These are phyloP conservation scores for Pseudopipra pipra DNA, from an alignment of 2,113 vertebrate genomes.

Conservation along the genomic window DNA sequence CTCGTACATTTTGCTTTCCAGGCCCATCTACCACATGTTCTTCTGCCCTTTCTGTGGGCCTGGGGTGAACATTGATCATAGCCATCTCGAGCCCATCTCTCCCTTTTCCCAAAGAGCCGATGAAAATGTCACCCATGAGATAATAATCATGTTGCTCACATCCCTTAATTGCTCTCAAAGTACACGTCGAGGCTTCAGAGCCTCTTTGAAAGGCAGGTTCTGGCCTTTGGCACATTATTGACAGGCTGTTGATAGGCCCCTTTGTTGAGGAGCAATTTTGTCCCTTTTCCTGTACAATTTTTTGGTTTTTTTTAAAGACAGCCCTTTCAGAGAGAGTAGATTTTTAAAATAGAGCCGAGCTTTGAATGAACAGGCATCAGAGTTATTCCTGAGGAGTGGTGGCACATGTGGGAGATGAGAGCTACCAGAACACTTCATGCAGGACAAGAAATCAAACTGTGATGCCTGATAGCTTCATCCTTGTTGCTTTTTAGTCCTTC, in stretches of 20 bases:
- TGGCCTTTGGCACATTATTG: constrained; percentile 70
- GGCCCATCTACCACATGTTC: not conserved
- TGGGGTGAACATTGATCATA: constrained; percentile 38
- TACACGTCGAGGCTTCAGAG: not conserved
- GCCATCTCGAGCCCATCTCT: not conserved
- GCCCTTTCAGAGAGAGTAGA: constrained; percentile 32
- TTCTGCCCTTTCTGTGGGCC: not conserved
- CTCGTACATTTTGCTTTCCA: not conserved
- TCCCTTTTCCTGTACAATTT: constrained; percentile 55
- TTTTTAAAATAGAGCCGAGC: constrained; percentile 30
- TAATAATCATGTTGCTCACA: constrained; percentile 48
- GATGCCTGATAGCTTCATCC: not conserved
- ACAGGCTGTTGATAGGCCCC: constrained; percentile 55
- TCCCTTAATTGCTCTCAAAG: constrained; percentile 67
- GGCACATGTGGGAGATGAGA: not conserved
- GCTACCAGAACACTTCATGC: not conserved
- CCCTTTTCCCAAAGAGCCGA: constrained; percentile 10
- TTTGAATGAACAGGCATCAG: constrained; percentile 17
- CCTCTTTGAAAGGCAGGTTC: constrained; percentile 55
- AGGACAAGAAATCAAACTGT: not conserved
- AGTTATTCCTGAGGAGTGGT: not conserved
- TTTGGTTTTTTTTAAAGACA: constrained; percentile 22
- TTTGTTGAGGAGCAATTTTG: constrained; percentile 69
- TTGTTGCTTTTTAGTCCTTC: not conserved
- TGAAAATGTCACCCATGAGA: constrained; percentile 62